Evolutionary conservation across 2,113 vertebrate genomes (phyloP).

Genomic region (Paralichthys olivaceus): DNA sequence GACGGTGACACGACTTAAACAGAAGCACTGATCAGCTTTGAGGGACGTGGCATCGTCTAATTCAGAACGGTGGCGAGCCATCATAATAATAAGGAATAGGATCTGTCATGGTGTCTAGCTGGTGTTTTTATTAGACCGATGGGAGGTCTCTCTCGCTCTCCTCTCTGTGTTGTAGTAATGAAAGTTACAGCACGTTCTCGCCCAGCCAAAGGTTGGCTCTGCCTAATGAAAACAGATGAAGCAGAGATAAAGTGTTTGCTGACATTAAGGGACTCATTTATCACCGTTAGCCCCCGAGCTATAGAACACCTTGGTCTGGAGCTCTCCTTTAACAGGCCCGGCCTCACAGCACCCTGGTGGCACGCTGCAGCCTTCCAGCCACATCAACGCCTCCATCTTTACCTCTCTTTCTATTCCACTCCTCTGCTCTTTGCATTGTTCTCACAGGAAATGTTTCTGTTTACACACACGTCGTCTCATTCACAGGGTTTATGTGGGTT

Average conservation of each 20-base stretch:
- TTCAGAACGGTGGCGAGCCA: conserved; percentile 43
- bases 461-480: not conserved
- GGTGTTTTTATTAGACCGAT: conserved; percentile 73
- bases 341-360: conserved; percentile 71
- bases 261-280: conserved; percentile 87
- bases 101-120: conserved; percentile 68
- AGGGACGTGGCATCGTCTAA: conserved; percentile 43
- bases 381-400: conserved; percentile 48
- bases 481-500: not conserved
- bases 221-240: conserved; percentile 89
- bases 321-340: conserved; percentile 74
- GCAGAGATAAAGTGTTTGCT: conserved; percentile 88
- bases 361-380: conserved; percentile 62
- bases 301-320: conserved; percentile 81
- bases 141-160: conserved; percentile 69
- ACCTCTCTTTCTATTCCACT: conserved; percentile 25
- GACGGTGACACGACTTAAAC: not conserved
- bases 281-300: conserved; percentile 84
- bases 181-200: conserved; percentile 81
- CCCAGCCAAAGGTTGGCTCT: conserved; percentile 83
- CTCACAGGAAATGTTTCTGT: not conserved
- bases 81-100: conserved; percentile 70
- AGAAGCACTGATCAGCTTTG: too few relatives aligned
- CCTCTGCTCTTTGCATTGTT: not conserved
- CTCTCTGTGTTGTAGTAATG: conserved; percentile 72